Conservation (phyloP, 30 jellyfish, hydroid and myxozoan genomes). For the Catostylus mosaicus region DNA sequence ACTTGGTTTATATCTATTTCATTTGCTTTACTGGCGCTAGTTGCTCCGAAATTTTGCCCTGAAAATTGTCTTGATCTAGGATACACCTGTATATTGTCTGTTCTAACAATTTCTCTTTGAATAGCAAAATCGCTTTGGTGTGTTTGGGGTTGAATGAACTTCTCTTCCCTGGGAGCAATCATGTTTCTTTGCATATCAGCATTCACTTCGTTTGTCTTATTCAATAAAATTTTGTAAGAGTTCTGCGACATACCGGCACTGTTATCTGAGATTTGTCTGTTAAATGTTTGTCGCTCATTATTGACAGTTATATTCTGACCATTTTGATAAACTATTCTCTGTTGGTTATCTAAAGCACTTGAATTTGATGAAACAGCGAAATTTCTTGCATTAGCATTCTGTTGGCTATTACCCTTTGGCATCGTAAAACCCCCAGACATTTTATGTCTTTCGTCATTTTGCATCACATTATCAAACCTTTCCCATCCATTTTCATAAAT, state of each 20-base stretch:
- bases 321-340: background rate
- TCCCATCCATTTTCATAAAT: background rate
- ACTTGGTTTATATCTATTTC: background rate
- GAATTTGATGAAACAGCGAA: background rate
- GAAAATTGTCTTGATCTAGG: background rate
- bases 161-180: background rate
- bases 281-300: background rate
- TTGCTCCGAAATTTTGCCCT: background rate
- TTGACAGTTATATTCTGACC: background rate
- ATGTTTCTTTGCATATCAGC: background rate
- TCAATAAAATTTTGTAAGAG: background rate
- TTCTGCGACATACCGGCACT: background rate
- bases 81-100: no score
- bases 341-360: background rate
- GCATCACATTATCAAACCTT: background rate
- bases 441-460: background rate
- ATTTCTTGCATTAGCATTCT: background rate
- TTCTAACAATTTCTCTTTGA: no score
- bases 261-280: background rate
- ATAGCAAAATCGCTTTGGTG: background rate
- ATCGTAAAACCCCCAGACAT: background rate
- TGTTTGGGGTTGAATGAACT: background rate
- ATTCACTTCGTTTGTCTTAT: background rate
- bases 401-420: background rate
- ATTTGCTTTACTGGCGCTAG: background rate